Evolutionary conservation across 2,888 invertebrate genomes (phyloP).

Genomic region (Drosophila pullipes): DNA sequence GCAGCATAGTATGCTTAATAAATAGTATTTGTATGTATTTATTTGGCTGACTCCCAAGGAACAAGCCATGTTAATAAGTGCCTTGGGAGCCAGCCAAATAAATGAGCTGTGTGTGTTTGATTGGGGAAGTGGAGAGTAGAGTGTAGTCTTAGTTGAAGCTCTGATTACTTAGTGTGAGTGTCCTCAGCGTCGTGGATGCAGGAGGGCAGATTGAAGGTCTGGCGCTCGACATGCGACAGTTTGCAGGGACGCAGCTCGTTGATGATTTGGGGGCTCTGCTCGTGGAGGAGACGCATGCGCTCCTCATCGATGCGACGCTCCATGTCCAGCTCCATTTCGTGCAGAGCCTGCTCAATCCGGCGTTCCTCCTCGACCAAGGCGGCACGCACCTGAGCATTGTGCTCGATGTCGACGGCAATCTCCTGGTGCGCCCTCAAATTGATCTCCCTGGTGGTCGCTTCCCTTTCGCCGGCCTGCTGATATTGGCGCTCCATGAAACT

Average conservation of each 20-base stretch:
- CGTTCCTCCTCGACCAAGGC: slow-evolving; percentile 41
- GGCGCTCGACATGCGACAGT: slow-evolving; percentile 34
- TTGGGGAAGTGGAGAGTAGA: not conserved
- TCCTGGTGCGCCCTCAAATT: slow-evolving; percentile 18
- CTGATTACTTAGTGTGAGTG: slow-evolving; percentile 11
- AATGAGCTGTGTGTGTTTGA: not conserved
- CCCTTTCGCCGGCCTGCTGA: slow-evolving; percentile 8
- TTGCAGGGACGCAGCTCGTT: slow-evolving; percentile 47
- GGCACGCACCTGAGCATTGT: slow-evolving; percentile 24
- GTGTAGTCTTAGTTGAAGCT: not conserved
- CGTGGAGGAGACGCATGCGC: slow-evolving; percentile 57
- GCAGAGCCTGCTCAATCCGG: slow-evolving; percentile 24
- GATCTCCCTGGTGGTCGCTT: slow-evolving; percentile 3
- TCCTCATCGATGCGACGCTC: slow-evolving; percentile 54
- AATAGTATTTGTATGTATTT: not conserved
- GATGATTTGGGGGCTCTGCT: slow-evolving; percentile 42
- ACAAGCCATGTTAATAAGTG: not conserved
- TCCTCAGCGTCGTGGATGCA: slow-evolving; percentile 17
- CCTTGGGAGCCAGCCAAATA: not conserved
- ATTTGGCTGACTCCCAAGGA: not conserved
- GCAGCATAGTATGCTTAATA: not conserved
- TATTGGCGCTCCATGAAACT: slow-evolving; percentile 66
- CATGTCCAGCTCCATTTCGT: slow-evolving; percentile 47
- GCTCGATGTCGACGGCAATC: slow-evolving; percentile 27
- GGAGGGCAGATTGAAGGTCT: slow-evolving; percentile 40